Conservation (phyloP, 2,888 invertebrate genomes). For the Andricus curvator region DNA sequence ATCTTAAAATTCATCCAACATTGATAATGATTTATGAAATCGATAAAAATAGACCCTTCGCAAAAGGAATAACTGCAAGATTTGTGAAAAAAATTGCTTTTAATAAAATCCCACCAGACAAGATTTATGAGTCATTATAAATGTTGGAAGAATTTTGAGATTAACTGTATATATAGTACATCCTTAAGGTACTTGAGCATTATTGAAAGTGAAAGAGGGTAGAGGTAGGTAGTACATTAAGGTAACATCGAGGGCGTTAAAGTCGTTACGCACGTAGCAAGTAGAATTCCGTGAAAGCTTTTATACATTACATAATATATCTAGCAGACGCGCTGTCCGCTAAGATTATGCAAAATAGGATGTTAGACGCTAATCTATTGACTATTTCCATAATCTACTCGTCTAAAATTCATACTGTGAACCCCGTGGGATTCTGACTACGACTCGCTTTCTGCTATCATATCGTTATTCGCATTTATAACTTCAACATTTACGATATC, state of each 20-base stretch:
- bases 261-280: constrained; percentile 7
- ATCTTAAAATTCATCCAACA: background rate
- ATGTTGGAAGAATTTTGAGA: no score
- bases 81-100: no score
- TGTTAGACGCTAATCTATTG: background rate
- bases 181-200: background rate
- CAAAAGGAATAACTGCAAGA: no score
- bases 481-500: constrained; percentile 2
- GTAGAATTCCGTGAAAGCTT: constrained; percentile 7
- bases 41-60: no score
- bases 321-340: background rate
- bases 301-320: background rate
- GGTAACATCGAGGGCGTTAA: background rate
- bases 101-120: no score
- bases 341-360: constrained; percentile 1
- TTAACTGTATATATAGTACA: no score
- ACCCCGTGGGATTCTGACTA: background rate
- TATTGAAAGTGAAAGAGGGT: constrained; percentile 7
- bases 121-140: no score
- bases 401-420: background rate
- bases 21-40: no score
- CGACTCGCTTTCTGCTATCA: background rate
- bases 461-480: background rate
- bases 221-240: background rate
- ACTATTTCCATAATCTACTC: constrained; percentile 4